phyloP scores from a whole-genome alignment of 2,797 vertebrate species.

The Enteromius unitaeniatus region DNA sequence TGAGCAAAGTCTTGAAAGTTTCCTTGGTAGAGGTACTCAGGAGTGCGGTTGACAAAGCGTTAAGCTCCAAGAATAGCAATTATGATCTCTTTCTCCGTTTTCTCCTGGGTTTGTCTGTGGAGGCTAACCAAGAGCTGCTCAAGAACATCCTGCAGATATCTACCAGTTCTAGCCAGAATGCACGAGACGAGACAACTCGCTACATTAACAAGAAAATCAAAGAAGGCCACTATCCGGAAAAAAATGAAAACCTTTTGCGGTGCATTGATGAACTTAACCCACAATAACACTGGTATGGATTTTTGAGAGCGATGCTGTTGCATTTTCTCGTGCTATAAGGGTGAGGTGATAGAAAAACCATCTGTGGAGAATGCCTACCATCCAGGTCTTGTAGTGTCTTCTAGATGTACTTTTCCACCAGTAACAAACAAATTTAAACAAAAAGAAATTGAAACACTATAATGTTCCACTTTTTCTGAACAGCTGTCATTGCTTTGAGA shows the following conservation, averaged over 20 bases:
- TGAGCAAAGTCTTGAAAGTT: conserved; percentile 57
- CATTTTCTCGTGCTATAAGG: conserved; percentile 27
- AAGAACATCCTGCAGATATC: conserved; percentile 48
- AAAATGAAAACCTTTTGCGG: conserved; percentile 61
- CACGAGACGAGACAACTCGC: conserved; percentile 48
- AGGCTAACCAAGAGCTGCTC: conserved; percentile 70
- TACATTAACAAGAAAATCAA: conserved; percentile 70
- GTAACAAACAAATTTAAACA: background rate
- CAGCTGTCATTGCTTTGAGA: background rate
- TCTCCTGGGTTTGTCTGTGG: conserved; percentile 71
- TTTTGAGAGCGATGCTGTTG: conserved; percentile 66
- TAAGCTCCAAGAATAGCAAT: conserved; percentile 62
- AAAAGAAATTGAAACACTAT: background rate
- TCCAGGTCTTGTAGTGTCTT: background rate
- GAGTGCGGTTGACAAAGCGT: conserved; percentile 69
- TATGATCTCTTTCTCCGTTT: conserved; percentile 78
- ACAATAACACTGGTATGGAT: background rate
- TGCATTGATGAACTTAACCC: conserved; percentile 73
- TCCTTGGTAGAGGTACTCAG: conserved; percentile 64
- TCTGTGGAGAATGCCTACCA: background rate
- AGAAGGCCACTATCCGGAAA: conserved; percentile 60
- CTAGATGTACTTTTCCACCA: background rate
- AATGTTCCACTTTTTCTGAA: background rate
- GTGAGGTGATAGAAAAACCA: background rate
- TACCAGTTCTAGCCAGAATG: conserved; percentile 38